phyloP scores from a whole-genome alignment of 2,797 vertebrate species.

The Denticeps clupeoides region DNA sequence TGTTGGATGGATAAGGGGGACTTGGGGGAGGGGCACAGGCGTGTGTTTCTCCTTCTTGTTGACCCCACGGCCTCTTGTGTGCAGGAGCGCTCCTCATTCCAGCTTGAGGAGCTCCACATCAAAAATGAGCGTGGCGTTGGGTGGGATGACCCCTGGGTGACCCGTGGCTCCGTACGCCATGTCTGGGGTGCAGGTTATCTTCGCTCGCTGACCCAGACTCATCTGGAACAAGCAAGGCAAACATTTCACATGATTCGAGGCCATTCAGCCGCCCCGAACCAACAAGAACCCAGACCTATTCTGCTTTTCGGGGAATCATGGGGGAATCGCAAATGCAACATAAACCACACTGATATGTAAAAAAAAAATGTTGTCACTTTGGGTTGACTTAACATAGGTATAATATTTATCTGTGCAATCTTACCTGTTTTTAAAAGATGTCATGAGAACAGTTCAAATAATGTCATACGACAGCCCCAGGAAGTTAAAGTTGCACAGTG shows the following conservation, averaged over 20 bases:
- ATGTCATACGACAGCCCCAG: not conserved
- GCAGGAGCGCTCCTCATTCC: slow-evolving; percentile 59
- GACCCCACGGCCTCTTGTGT: slow-evolving; percentile 18
- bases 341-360: too few species aligned
- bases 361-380: too few species aligned
- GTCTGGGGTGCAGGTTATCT: slow-evolving; percentile 94
- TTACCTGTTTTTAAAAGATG: too few species aligned
- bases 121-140: slow-evolving; percentile 93
- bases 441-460: too few species aligned
- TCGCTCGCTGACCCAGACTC: slow-evolving; percentile 94
- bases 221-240: slow-evolving; percentile 58
- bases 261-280: too few species aligned
- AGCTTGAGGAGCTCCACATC: slow-evolving; percentile 95
- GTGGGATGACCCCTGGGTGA: slow-evolving; percentile 95
- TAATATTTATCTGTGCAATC: too few species aligned
- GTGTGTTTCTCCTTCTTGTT: slow-evolving; percentile 29
- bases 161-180: slow-evolving; percentile 91
- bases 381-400: too few species aligned
- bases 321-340: too few species aligned
- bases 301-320: too few species aligned
- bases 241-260: not conserved
- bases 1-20: slow-evolving; percentile 4
- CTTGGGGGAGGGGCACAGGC: slow-evolving; percentile 27
- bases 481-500: too few species aligned
- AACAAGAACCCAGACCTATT: too few species aligned